A percentile compares a stretch with the other conserved stretches of the same genome.
Evolutionary conservation across 2,888 invertebrate species (phyloP).

Genomic region (Gisinianus flammeolus): DNA sequence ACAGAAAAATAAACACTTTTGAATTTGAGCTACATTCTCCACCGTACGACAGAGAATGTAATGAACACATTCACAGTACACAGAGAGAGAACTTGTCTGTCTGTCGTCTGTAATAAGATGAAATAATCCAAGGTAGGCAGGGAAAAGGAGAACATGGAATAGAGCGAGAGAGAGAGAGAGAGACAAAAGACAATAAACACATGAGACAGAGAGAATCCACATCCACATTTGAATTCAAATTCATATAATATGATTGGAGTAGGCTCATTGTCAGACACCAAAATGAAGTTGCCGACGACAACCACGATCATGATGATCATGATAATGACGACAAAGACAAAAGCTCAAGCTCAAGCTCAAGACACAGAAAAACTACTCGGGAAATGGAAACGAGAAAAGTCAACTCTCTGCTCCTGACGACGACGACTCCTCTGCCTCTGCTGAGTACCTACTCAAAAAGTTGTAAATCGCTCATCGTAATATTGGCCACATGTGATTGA

Average conservation of each 20-base stretch:
- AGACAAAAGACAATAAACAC: not conserved
- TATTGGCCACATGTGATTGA: conserved; percentile 49
- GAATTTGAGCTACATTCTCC: too few relatives aligned
- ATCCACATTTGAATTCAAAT: not conserved
- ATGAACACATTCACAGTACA: too few relatives aligned
- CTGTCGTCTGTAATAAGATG: not conserved
- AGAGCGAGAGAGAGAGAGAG: not conserved
- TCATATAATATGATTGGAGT: not conserved
- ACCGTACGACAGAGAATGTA: too few relatives aligned
- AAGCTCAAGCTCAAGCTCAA: too few relatives aligned
- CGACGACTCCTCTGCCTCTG: too few relatives aligned
- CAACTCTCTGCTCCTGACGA: not conserved
- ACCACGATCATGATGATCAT: not conserved
- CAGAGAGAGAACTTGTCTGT: too few relatives aligned
- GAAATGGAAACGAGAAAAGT: conserved; percentile 18
- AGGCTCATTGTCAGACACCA: conserved; percentile 13
- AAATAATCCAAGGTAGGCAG: not conserved
- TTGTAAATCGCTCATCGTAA: conserved; percentile 20
- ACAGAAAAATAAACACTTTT: too few relatives aligned
- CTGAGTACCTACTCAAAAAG: not conserved
- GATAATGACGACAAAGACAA: conserved; percentile 7
- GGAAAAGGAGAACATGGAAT: not conserved
- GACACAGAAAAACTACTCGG: conserved; percentile 12
- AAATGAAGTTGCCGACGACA: conserved; percentile 8
- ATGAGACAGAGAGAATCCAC: not conserved